Evolutionary conservation across 2,888 invertebrate species (phyloP).

Genomic region (Lepidochitona cinerea): DNA sequence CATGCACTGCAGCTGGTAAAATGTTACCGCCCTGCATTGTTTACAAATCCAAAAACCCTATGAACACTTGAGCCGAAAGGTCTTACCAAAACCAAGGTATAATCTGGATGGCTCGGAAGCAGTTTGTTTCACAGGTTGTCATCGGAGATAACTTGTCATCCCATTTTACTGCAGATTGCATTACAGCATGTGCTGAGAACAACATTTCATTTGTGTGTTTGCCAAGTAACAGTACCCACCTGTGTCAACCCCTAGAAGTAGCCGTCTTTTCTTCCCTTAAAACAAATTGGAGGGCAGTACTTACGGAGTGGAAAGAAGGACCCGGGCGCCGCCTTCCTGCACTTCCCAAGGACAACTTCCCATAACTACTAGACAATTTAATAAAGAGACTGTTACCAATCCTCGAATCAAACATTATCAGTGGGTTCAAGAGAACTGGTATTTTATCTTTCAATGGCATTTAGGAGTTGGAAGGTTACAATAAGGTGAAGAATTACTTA

Average conservation of each 20-base stretch:
- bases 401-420: background rate
- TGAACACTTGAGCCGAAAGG: slow-evolving; percentile 67
- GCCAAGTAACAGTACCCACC: background rate
- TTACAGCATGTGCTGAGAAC: background rate
- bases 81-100: slow-evolving; percentile 64
- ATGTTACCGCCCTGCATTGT: slow-evolving; percentile 69
- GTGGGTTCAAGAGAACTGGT: background rate
- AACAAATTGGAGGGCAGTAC: background rate
- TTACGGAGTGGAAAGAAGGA: background rate
- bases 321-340: background rate
- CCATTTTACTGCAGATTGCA: background rate
- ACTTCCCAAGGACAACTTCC: background rate
- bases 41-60: slow-evolving; percentile 69
- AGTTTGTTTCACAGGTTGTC: slow-evolving; percentile 54
- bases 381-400: background rate
- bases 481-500: too few relatives aligned
- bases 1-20: slow-evolving; percentile 64
- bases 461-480: too few relatives aligned
- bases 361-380: background rate
- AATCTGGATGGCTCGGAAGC: slow-evolving; percentile 63
- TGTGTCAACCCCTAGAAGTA: background rate
- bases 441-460: too few relatives aligned
- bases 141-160: slow-evolving; percentile 67
- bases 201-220: background rate
- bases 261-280: background rate